Evolutionary conservation across 2,888 invertebrate genomes (phyloP).

Genomic region (Pammene fasciana): DNA sequence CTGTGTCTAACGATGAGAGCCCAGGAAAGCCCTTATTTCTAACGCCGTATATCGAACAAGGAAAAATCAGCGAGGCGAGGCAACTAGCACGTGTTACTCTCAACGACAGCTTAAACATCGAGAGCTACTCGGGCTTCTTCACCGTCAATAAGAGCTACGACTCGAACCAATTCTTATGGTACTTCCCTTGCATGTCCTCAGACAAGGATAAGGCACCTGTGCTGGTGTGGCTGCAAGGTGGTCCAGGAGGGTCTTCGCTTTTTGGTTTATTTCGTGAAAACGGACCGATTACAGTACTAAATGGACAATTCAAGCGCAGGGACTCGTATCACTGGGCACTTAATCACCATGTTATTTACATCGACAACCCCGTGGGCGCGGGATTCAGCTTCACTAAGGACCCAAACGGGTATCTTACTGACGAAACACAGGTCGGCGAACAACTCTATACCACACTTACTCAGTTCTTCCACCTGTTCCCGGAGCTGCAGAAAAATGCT

Average conservation of each 20-base stretch:
- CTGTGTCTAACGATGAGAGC: slow-evolving; percentile 52
- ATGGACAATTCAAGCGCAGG: slow-evolving; percentile 79
- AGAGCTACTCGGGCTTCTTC: slow-evolving; percentile 91
- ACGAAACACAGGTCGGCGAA: slow-evolving; percentile 90
- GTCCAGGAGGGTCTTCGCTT: slow-evolving; percentile 91
- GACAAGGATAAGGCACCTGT: slow-evolving; percentile 85
- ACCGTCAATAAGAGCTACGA: slow-evolving; percentile 90
- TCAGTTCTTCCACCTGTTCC: slow-evolving; percentile 94
- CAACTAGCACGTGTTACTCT: slow-evolving; percentile 81
- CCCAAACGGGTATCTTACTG: slow-evolving; percentile 89
- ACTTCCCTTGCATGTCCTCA: slow-evolving; percentile 88
- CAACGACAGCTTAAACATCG: slow-evolving; percentile 80
- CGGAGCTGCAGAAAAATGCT: slow-evolving; percentile 87
- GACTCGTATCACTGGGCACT: slow-evolving; percentile 92
- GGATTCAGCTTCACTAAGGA: slow-evolving; percentile 94
- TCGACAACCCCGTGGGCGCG: slow-evolving; percentile 93
- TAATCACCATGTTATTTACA: slow-evolving; percentile 73
- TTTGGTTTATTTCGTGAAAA: slow-evolving; percentile 93
- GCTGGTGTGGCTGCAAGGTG: slow-evolving; percentile 93
- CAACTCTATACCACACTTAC: slow-evolving; percentile 89
- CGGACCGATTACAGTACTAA: slow-evolving; percentile 84
- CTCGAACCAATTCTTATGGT: slow-evolving; percentile 96
- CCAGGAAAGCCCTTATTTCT: slow-evolving; percentile 87
- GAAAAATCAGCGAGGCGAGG: slow-evolving; percentile 86
- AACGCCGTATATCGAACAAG: slow-evolving; percentile 88